Base-by-base conservation (phyloP, 92 coral and sea anemone genomes). In the Micromussa lordhowensis region DNA sequence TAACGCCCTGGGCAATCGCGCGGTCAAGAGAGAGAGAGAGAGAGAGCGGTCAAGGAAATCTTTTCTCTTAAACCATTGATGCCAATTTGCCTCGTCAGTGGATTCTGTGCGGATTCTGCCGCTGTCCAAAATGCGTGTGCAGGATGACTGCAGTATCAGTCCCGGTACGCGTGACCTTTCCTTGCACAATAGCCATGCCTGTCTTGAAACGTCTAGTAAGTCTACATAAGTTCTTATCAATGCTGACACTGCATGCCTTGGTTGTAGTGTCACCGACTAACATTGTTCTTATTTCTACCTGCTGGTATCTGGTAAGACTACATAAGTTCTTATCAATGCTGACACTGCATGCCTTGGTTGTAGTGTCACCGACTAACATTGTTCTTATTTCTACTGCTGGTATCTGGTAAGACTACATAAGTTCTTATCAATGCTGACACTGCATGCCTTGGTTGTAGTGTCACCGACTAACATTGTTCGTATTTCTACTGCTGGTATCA, bases 101-200 rank as follows among this genome's bases (percentile, higher is more conserved):
- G 75, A 57, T 24, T 92, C 88, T 0, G 87, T 76, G 68, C 89
- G 89, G 63, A 92, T 85, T 19, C 90, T 85, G 11, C 95, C 92
- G 32, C 29, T 92, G 78, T 92, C 94, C 17, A 82, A 61, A 93
- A 81, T 68, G 96, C 92, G 68, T 87, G 85, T 16, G 90, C 87
- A 22, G n/a, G n/a, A 55, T 44, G 30, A 74, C 54, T 13, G 49
- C 77, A 68, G 68, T 71, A 29, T 32, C 44, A 53, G 79, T 76
- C 30, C 86, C 90, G 40, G 68, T 71, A 17, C 4, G 53, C 55
- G 85, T 85, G 32, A 92, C 89, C 55, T 87, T 90, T 1, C 83
- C 95, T 34, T 91, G 91, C 10, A 90, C 77, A 1, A 90, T 53
- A 29, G 94, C 92, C 88, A 88, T 78, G 64, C 86, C 89, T 78